Conservation (phyloP, 2,888 invertebrate species). For the Luperina nickerlii region DNA sequence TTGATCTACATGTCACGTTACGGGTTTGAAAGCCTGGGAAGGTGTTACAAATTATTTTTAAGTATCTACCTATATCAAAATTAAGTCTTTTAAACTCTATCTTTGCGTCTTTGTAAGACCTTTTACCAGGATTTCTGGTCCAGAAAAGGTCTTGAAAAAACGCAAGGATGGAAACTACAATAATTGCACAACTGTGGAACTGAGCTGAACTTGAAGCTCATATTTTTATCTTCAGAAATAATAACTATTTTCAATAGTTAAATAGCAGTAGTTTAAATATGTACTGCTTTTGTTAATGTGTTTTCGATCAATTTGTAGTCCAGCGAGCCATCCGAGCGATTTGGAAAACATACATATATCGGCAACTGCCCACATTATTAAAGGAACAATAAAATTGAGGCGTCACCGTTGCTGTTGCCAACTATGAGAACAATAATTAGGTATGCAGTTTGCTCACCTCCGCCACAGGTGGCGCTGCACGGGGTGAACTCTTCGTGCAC, state of each 20-base stretch:
- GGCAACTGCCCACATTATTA: neutral
- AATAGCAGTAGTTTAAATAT: neutral
- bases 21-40: conserved; percentile 92
- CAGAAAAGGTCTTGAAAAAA: neutral
- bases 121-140: too few relatives aligned
- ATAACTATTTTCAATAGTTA: neutral
- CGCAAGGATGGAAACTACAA: neutral
- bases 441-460: conserved; percentile 90
- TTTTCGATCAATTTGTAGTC: neutral
- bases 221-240: neutral
- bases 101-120: neutral
- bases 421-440: neutral
- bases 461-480: conserved; percentile 97
- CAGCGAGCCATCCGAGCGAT: neutral
- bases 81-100: neutral
- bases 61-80: neutral
- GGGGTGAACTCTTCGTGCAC: conserved; percentile 92
- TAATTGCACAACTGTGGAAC: neutral
- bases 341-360: conserved; percentile 23
- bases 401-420: too few relatives aligned
- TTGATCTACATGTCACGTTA: conserved; percentile 94
- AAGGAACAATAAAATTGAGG: neutral
- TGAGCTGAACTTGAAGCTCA: neutral
- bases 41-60: neutral
- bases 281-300: neutral